Evolutionary conservation across 1,140 invertebrate genomes (phyloP).

Genomic region (Propsilocerus akamusi): DNA sequence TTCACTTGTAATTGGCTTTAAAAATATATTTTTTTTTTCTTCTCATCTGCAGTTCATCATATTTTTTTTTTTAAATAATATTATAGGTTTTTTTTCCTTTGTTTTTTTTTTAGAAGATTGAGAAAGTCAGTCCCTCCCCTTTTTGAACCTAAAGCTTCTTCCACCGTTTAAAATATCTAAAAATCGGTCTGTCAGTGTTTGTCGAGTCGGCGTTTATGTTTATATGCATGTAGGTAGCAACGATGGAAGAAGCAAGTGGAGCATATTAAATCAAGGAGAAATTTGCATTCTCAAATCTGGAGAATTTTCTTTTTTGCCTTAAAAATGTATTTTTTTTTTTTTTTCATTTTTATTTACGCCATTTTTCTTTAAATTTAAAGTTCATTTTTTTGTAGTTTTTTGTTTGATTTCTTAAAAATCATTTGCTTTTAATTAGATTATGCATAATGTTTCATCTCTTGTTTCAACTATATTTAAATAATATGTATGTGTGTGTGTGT

Average conservation of each 20-base stretch:
- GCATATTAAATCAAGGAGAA: too few species aligned
- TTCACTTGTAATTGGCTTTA: slow-evolving; percentile 1
- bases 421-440: slow-evolving; percentile 2
- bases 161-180: background rate
- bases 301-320: slow-evolving; percentile 2
- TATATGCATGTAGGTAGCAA: background rate
- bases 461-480: background rate
- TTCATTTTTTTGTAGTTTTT: slow-evolving; percentile 1
- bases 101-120: background rate
- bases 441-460: slow-evolving; percentile 1
- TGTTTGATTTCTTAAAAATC: slow-evolving; percentile 3
- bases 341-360: background rate
- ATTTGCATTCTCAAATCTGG: background rate
- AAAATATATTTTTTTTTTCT: slow-evolving; percentile 2
- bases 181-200: too few species aligned
- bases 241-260: background rate
- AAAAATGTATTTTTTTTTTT: background rate
- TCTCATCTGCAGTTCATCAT: too few species aligned
- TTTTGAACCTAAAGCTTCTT: background rate
- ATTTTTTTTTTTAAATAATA: background rate
- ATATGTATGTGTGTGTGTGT: background rate
- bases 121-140: background rate
- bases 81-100: background rate
- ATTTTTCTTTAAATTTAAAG: background rate
- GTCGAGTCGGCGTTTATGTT: background rate